Conservation (phyloP, 2,888 invertebrate genomes). For the Heliconius aoede region DNA sequence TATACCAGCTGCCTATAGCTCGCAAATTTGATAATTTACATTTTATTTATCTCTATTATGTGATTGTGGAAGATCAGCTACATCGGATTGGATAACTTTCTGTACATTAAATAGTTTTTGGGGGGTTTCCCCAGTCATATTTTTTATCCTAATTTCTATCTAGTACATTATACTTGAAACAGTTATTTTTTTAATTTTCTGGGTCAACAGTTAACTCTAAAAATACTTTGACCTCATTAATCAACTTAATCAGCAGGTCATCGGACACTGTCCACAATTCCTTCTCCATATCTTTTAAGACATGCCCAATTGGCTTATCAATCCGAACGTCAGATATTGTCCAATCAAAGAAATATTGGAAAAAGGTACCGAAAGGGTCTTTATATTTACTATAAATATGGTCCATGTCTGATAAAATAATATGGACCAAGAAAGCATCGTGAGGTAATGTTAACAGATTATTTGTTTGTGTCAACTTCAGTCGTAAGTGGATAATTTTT, state of each 20-base stretch:
- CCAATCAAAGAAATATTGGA: conserved; percentile 54
- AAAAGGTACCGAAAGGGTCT: conserved; percentile 59
- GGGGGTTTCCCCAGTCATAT: too few species aligned
- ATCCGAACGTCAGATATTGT: conserved; percentile 52
- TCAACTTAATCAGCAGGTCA: conserved; percentile 59
- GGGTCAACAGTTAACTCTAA: conserved; percentile 65
- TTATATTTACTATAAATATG: conserved; percentile 59
- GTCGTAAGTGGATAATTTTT: conserved; percentile 57
- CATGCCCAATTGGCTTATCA: conserved; percentile 49
- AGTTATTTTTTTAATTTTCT: conserved; percentile 46
- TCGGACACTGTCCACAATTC: conserved; percentile 51
- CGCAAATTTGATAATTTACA: too few species aligned
- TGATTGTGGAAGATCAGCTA: too few species aligned
- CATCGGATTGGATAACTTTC: too few species aligned
- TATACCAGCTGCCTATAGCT: too few species aligned
- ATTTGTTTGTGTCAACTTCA: conserved; percentile 49
- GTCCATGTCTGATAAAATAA: conserved; percentile 70
- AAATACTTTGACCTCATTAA: conserved; percentile 64
- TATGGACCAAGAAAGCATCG: conserved; percentile 61
- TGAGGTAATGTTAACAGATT: conserved; percentile 50
- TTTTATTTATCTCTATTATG: too few species aligned
- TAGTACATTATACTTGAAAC: neutral
- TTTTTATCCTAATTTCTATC: too few species aligned
- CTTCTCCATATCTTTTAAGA: conserved; percentile 55
- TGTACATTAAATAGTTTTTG: too few species aligned